Evolutionary conservation across 2,888 invertebrate genomes (phyloP).

Genomic region (Myopa testacea): DNA sequence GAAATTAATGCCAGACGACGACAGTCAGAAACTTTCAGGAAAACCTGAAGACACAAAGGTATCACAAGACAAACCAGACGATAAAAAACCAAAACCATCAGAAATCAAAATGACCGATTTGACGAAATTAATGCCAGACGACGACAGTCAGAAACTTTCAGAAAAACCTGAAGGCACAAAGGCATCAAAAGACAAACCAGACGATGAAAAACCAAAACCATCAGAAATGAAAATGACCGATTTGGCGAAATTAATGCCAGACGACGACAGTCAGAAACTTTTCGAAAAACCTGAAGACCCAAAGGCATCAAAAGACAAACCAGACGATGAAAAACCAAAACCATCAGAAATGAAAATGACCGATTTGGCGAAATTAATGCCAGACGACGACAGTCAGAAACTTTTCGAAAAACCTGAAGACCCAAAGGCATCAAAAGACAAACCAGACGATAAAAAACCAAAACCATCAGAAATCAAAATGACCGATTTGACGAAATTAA

Average conservation of each 20-base stretch:
- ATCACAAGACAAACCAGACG: no score
- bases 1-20: no score
- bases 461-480: no score
- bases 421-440: no score
- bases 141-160: no score
- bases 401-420: neutral
- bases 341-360: neutral
- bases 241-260: neutral
- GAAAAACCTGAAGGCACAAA: no score
- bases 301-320: neutral
- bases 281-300: neutral
- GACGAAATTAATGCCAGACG: neutral
- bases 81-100: conserved; percentile 9
- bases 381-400: neutral
- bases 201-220: neutral
- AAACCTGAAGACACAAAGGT: no score
- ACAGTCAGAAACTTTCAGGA: no score
- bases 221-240: neutral
- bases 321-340: neutral
- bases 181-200: neutral
- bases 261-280: neutral
- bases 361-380: neutral
- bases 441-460: no score
- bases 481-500: no score
- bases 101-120: neutral